These are phyloP conservation scores for Drosophila ogumai DNA, from an alignment of 1,140 invertebrate species.

Conservation along the genomic window DNA sequence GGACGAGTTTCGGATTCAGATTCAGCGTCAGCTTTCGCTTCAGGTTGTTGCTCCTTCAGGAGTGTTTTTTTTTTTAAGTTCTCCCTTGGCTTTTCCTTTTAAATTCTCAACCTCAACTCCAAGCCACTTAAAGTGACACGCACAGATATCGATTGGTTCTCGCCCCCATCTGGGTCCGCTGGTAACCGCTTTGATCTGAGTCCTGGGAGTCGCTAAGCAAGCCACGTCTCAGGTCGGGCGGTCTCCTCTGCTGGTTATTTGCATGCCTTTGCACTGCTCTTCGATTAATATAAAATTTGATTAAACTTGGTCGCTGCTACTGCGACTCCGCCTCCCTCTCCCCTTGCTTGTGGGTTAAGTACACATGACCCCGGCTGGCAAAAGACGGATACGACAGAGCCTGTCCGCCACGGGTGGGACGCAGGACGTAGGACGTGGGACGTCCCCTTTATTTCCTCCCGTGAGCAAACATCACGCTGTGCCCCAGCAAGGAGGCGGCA, in stretches of 20 bases:
- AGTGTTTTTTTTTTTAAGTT: slow-evolving; percentile 69
- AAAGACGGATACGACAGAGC: slow-evolving; percentile 39
- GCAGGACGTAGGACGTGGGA: slow-evolving; percentile 21
- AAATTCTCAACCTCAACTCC: slow-evolving; percentile 22
- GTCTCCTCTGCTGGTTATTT: slow-evolving; percentile 65
- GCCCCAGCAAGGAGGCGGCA: slow-evolving; percentile 39
- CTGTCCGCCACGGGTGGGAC: slow-evolving; percentile 32
- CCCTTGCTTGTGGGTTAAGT: slow-evolving; percentile 70
- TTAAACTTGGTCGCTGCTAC: slow-evolving; percentile 73
- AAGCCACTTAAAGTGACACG: slow-evolving; percentile 60
- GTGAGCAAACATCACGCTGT: slow-evolving; percentile 15
- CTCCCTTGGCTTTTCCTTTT: slow-evolving; percentile 41
- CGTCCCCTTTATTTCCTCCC: slow-evolving; percentile 9
- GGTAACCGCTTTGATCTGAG: slow-evolving; percentile 49
- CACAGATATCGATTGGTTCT: slow-evolving; percentile 48
- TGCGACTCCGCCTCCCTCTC: too few species aligned
- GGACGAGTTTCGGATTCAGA: slow-evolving; percentile 28
- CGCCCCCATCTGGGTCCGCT: slow-evolving; percentile 6
- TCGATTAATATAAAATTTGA: slow-evolving; percentile 83
- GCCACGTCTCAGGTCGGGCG: slow-evolving; percentile 47
- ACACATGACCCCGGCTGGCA: slow-evolving; percentile 72
- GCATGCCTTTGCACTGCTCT: slow-evolving; percentile 81
- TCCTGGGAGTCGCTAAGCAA: slow-evolving; percentile 28
- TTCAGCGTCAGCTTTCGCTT: background rate
- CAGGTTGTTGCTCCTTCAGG: slow-evolving; percentile 35